Base-by-base conservation (phyloP, 2,797 vertebrate species). In the Pipistrellus pygmaeus region DNA sequence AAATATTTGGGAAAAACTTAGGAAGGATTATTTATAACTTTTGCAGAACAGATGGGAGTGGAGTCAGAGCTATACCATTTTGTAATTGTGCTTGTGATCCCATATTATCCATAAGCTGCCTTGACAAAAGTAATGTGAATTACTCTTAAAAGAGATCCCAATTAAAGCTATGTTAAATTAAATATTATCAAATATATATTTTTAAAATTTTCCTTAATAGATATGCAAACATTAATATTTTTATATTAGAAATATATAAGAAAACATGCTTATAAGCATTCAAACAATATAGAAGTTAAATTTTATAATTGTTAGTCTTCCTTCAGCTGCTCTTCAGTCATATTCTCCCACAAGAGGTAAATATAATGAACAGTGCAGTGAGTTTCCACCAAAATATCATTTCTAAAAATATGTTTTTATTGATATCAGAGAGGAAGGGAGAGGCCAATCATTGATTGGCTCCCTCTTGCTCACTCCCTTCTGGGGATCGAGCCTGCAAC, bases 21-120 rank as follows among this genome's bases (percentile, higher is more conserved):
- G 85, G 88, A 95, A 92, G n/a, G 69, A 69, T 90, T 96, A 95
- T 96, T 95, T 95, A 93, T 95, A 96, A 88, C 77, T 92, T 92
- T 68, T 73, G 17, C 62, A 81, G 82, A 92, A 11, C 93, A 90
- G 88, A 89, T 92, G 68, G 78, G 23, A 86, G 23, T 91, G 81
- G 66, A 95, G 15, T 96, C 89, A 95, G 88, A 88, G 85, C 81
- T 75, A 88, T 10, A 88, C 53, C 64, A 94, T 88, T 96, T 91
- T 92, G 86, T 96, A 62, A 73, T 66, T 93, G 83, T n/a, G 62
- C 17, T 80, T 81, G 32, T 93, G 83, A 78, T 85, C 20, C 44
- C 25, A n/a, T 68, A 94, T 93, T 87, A 76, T 85, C 55, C 55
- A 57, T 68, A 92, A 90, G 27, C 48, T 78, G 41, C 73, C 90